phyloP scores from a whole-genome alignment of 2,888 invertebrate genomes.

The Eudiplozoon nipponicum region DNA sequence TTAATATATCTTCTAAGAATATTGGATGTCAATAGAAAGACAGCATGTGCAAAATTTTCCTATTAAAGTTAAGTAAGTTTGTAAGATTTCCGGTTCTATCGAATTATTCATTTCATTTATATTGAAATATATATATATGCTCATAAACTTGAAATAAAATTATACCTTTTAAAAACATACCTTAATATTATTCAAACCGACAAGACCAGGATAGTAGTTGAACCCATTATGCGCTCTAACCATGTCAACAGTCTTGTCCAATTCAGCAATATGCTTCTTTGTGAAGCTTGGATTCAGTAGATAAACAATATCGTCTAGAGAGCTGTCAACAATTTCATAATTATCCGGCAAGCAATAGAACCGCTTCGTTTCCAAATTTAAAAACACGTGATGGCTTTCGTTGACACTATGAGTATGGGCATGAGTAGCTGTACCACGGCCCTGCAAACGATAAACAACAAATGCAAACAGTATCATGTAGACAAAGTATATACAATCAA shows the following conservation, averaged over 20 bases:
- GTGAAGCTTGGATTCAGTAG: conserved; percentile 82
- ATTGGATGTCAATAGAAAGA: too few species aligned
- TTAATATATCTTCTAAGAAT: too few species aligned
- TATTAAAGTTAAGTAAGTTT: too few species aligned
- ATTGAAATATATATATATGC: too few species aligned
- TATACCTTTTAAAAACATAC: neutral
- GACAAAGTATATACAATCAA: too few species aligned
- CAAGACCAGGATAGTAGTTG: conserved; percentile 63
- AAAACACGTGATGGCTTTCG: conserved; percentile 78
- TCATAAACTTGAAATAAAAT: neutral
- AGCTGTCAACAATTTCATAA: conserved; percentile 82
- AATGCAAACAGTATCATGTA: too few species aligned
- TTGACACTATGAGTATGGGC: conserved; percentile 94
- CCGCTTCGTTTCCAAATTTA: conserved; percentile 71
- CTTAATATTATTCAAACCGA: conserved; percentile 91
- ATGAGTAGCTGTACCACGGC: conserved; percentile 79
- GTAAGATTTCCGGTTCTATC: too few species aligned
- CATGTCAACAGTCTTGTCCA: conserved; percentile 50
- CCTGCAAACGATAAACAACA: conserved; percentile 18
- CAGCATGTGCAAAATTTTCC: too few species aligned
- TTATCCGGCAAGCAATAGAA: conserved; percentile 97
- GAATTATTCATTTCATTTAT: too few species aligned
- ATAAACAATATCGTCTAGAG: conserved; percentile 79
- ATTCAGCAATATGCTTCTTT: conserved; percentile 41
- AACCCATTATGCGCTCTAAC: conserved; percentile 79